These are phyloP conservation scores for Echinometra lucunter DNA, from an alignment of 53 echinoderm and acorn worm genomes.

Conservation along the genomic window DNA sequence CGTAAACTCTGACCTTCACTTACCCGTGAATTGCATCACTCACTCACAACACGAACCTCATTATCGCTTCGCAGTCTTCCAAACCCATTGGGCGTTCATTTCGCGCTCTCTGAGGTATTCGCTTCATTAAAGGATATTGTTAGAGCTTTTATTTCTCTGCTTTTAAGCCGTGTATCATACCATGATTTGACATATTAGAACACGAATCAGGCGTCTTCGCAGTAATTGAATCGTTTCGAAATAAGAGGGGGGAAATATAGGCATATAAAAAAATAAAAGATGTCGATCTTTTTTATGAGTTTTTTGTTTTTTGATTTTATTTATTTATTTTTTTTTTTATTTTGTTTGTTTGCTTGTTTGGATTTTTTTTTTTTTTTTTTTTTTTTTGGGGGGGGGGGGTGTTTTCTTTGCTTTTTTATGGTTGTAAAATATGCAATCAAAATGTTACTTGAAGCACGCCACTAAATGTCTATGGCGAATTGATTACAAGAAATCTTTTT, in stretches of 20 bases:
- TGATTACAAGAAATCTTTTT: too few relatives aligned
- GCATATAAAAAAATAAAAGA: too few relatives aligned
- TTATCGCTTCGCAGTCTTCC: conserved; percentile 1
- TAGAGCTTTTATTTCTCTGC: conserved; percentile 6
- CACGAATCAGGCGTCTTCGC: not conserved
- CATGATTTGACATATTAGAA: not conserved
- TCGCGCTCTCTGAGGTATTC: conserved; percentile 1
- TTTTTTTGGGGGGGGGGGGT: too few relatives aligned
- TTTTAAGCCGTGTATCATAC: conserved; percentile 11
- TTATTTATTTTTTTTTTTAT: too few relatives aligned
- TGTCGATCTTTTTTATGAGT: not conserved
- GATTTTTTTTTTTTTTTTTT: too few relatives aligned
- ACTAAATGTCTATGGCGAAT: too few relatives aligned
- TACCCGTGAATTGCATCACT: not conserved
- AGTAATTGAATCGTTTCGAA: not conserved
- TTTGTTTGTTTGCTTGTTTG: too few relatives aligned
- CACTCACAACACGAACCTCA: conserved; percentile 45
- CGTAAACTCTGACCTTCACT: not conserved
- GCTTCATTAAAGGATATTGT: conserved; percentile 36
- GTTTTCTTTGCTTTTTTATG: not conserved
- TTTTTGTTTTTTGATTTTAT: too few relatives aligned
- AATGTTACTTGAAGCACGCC: not conserved
- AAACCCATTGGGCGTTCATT: conserved; percentile 35
- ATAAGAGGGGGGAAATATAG: not conserved
- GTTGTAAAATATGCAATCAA: not conserved